Conservation (phyloP, 2,113 vertebrate species). For the Trochalopteron elliotii region DNA sequence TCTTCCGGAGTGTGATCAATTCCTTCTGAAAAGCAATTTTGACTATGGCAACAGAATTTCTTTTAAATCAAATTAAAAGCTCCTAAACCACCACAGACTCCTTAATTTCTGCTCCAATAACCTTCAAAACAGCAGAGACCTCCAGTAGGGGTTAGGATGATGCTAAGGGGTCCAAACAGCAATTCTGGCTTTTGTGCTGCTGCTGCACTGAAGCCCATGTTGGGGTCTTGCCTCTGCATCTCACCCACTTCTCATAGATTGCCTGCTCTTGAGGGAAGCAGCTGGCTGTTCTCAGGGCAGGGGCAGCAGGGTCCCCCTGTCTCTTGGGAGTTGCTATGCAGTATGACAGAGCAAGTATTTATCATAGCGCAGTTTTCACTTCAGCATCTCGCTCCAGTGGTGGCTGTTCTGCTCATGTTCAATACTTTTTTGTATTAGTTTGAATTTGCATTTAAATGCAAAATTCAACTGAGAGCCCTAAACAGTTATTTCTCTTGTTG, state of each 20-base stretch:
- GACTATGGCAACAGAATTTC: background rate
- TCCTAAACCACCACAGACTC: background rate
- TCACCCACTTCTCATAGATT: background rate
- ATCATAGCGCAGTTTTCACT: background rate
- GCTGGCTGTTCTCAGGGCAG: background rate
- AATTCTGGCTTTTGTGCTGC: background rate
- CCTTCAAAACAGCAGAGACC: background rate
- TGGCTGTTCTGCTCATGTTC: background rate
- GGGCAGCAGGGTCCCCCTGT: fast-evolving
- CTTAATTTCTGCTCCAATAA: background rate
- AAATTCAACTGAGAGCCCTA: background rate
- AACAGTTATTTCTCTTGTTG: background rate
- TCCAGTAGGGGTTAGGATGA: background rate
- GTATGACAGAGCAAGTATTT: background rate
- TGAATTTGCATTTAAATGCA: background rate
- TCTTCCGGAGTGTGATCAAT: background rate
- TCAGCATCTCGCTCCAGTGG: background rate
- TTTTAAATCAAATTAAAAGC: background rate
- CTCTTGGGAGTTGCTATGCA: background rate
- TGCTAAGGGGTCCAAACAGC: background rate
- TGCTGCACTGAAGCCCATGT: fast-evolving
- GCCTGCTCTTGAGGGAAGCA: background rate
- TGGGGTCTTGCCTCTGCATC: background rate
- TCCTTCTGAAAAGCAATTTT: background rate
- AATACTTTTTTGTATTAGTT: background rate